Evolutionary conservation across 2,797 vertebrate genomes (phyloP).

Genomic region (Eulemur albifrons): DNA sequence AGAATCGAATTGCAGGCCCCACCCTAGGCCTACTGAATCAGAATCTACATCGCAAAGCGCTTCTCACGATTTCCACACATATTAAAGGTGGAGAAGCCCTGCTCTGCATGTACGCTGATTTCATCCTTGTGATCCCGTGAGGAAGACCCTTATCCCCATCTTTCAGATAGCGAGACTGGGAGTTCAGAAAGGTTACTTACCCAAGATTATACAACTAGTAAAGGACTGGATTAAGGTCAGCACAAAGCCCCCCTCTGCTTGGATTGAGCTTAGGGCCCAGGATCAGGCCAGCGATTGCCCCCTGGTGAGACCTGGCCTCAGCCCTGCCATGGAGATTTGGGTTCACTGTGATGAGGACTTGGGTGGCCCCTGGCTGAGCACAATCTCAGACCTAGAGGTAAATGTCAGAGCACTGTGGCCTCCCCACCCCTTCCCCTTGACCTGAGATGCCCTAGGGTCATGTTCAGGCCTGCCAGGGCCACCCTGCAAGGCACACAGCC

Average conservation of each 20-base stretch:
- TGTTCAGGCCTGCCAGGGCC: slow-evolving; percentile 24
- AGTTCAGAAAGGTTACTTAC: background rate
- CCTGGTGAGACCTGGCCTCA: background rate
- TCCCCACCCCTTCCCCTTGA: background rate
- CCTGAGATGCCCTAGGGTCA: background rate
- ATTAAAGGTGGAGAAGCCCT: background rate
- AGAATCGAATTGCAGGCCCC: background rate
- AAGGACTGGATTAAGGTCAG: background rate
- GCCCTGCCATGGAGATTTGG: background rate
- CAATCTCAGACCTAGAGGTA: background rate
- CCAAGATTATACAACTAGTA: background rate
- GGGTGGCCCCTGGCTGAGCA: background rate
- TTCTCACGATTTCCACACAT: background rate
- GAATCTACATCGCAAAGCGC: background rate
- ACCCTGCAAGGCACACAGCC: slow-evolving; percentile 42
- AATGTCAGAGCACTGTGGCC: background rate
- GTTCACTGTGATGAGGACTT: background rate
- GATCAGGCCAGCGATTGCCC: background rate
- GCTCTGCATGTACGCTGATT: background rate
- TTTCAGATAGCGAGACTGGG: background rate
- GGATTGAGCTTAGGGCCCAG: background rate
- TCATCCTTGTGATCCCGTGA: background rate
- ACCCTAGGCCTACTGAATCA: background rate
- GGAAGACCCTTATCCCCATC: background rate
- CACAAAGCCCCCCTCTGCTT: background rate